Base-by-base conservation (phyloP, 2,113 vertebrate species). In the Platycercus adscitus region DNA sequence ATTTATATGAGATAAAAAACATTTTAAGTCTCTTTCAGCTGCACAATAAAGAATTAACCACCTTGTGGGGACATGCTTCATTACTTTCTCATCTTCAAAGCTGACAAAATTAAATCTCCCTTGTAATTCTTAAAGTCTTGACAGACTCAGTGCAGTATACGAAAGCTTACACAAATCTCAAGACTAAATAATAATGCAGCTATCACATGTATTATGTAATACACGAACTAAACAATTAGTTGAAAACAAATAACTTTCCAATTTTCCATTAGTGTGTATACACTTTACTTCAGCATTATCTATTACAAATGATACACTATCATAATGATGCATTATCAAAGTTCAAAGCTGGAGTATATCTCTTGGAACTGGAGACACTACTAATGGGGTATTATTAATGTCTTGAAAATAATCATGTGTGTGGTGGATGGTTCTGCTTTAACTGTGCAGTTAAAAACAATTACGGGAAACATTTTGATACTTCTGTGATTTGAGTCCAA, bases 81-180 rank as follows among this genome's bases (percentile, higher is more conserved):
- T 94, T 88, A 88, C 92, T 83, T 94, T 88, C 55, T 81, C 72
- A 49, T 95, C 86, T 95, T 95, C 65, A 78, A 76, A 44, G 52
- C 65, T 84, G 83, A 89, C 77, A 84, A 88, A 64, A 86, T 81
- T 75, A 91, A 91, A 93, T 75, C 33, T 91, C 72, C 55, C 64
- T 92, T 78, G 37, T 81, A 92, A 96, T 60, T 77, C 85, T 90
- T 63, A 75, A 81, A 55, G 10, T 89, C 39, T 81, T 75, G 55
- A 93, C 60, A 70, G 80, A 90, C 4, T 5, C 17, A 19, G 49
- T 58, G 47, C 55, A 78, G 11, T 37, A 35, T 17, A 43, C 0
- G 5, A 76, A 89, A 91, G 47, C 41, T 71, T 64, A 78, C 50
- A 64, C 29, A 90, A 81, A 81, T 33, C 86, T 89, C 44, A 68